Percentiles rank a stretch among this genome's conserved stretches.
Evolutionary conservation across 2,888 invertebrate genomes (phyloP).

Genomic region (Erebia ligea): DNA sequence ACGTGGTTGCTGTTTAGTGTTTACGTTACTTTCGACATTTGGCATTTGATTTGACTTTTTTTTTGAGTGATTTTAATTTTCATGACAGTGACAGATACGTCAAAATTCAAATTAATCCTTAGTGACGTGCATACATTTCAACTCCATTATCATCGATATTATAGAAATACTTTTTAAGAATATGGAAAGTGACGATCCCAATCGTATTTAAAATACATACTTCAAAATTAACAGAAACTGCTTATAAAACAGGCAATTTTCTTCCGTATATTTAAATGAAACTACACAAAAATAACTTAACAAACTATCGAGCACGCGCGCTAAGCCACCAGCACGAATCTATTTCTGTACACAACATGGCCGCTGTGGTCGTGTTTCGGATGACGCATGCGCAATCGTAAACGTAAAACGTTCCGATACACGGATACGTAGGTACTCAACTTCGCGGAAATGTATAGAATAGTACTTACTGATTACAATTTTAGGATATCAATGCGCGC

Average conservation of each 20-base stretch:
- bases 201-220: not conserved
- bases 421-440: not conserved
- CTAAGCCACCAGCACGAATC: not conserved
- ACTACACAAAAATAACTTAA: not conserved
- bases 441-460: not conserved
- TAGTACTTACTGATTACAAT: not conserved
- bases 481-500: not conserved
- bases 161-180: not conserved
- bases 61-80: not conserved
- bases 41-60: not conserved
- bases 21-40: not conserved
- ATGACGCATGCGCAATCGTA: not conserved
- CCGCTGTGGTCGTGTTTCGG: slow-evolving; percentile 29
- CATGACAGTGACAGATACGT: not conserved
- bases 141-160: not conserved
- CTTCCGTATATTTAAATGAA: not conserved
- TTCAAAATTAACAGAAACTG: not conserved
- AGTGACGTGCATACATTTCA: not conserved
- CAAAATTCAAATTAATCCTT: slow-evolving; percentile 3
- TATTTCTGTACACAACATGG: slow-evolving; percentile 35
- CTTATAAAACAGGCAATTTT: not conserved
- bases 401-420: slow-evolving; percentile 31
- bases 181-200: not conserved
- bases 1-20: not conserved
- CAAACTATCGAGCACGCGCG: not conserved